These are phyloP conservation scores for Triplophysa dalaica DNA, from an alignment of 2,113 vertebrate genomes.

Conservation along the genomic window DNA sequence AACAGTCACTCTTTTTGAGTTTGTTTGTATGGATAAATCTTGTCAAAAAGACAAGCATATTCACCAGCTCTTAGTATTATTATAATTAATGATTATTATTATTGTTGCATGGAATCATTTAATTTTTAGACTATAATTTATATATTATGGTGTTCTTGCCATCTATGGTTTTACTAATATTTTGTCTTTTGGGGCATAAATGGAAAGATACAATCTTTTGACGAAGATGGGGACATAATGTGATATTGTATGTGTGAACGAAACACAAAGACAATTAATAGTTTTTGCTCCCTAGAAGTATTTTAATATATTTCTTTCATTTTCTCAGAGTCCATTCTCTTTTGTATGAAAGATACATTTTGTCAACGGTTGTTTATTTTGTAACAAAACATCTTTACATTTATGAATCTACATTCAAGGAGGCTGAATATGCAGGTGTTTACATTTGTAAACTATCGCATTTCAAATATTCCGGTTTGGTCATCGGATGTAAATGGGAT, in stretches of 20 bases:
- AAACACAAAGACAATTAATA: background rate
- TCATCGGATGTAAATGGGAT: background rate
- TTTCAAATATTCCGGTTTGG: slow-evolving; percentile 6
- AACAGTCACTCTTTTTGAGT: too few relatives aligned
- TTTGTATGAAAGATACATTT: background rate
- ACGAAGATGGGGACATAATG: background rate
- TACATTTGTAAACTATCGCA: background rate
- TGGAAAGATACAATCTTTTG: background rate
- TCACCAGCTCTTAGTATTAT: slow-evolving; percentile 40
- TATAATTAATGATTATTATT: background rate
- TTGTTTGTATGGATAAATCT: background rate
- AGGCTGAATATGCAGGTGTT: background rate
- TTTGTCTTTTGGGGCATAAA: background rate
- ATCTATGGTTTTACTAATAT: background rate
- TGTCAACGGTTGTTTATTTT: background rate
- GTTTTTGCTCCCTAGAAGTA: background rate
- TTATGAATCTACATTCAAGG: background rate
- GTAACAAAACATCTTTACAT: background rate
- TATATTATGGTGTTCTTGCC: slow-evolving; percentile 27
- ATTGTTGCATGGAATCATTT: background rate
- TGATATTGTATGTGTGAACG: background rate
- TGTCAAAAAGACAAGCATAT: slow-evolving; percentile 1
- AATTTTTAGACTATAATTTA: slow-evolving; percentile 23
- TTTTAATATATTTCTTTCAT: background rate
- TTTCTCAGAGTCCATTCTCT: background rate